phyloP scores from a whole-genome alignment of 2,113 vertebrate species.

The Excalfactoria chinensis region DNA sequence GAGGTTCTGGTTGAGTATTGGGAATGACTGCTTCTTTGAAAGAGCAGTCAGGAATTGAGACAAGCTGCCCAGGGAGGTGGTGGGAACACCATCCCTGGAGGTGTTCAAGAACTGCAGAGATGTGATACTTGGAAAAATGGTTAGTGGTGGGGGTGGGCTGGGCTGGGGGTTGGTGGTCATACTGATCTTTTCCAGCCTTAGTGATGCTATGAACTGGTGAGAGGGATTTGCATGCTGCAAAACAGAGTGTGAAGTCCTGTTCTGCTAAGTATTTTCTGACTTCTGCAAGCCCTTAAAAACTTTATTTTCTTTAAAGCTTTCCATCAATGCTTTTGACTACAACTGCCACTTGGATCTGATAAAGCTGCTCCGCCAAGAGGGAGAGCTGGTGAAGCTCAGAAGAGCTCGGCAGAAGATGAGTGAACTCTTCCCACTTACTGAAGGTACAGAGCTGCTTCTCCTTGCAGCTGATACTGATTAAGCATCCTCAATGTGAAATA shows the following conservation, averaged over 20 bases:
- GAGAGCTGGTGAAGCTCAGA: slow-evolving; percentile 86
- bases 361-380: slow-evolving; percentile 91
- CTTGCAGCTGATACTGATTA: background rate
- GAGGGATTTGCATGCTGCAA: accelerated
- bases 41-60: too few species aligned
- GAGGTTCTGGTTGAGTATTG: too few species aligned
- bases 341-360: slow-evolving; percentile 97
- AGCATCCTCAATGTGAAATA: accelerated
- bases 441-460: slow-evolving; percentile 79
- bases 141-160: too few species aligned
- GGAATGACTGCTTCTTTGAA: too few species aligned
- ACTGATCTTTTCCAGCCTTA: too few species aligned
- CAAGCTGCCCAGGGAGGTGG: too few species aligned
- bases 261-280: accelerated
- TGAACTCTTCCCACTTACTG: slow-evolving; percentile 93
- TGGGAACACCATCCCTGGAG: too few species aligned
- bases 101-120: too few species aligned
- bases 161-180: too few species aligned
- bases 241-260: accelerated
- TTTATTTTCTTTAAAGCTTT: slow-evolving; percentile 78
- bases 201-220: accelerated
- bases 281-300: background rate
- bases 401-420: slow-evolving; percentile 96
- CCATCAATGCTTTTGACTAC: slow-evolving; percentile 95
- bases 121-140: too few species aligned